phyloP scores from a whole-genome alignment of 2,888 invertebrate species.

The Agrochola macilenta region DNA sequence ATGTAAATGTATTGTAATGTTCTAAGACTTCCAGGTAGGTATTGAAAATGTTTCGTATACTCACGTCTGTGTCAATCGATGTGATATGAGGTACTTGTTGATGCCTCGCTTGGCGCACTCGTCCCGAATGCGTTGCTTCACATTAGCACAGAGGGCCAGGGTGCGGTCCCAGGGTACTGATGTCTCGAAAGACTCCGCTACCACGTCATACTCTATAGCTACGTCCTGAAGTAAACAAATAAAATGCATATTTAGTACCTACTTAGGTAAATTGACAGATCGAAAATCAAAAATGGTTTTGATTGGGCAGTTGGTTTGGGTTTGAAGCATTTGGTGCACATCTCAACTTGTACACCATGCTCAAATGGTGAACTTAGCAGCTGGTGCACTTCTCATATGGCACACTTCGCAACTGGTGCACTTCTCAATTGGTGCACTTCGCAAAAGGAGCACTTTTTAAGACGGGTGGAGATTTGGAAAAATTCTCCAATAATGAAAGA shows the following conservation, averaged over 20 bases:
- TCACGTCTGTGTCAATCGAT: slow-evolving; percentile 97
- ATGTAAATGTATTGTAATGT: background rate
- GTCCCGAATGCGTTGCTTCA: slow-evolving; percentile 94
- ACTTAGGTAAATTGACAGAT: background rate
- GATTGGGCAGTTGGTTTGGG: background rate
- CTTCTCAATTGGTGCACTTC: no score
- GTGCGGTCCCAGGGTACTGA: slow-evolving; percentile 99
- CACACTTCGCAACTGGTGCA: no score
- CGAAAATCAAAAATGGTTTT: background rate
- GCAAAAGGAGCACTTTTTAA: no score
- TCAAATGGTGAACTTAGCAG: no score
- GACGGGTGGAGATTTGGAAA: no score
- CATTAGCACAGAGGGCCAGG: slow-evolving; percentile 95
- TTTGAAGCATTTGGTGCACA: no score
- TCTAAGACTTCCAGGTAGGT: background rate
- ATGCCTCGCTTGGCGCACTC: slow-evolving; percentile 92
- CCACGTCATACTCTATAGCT: slow-evolving; percentile 95
- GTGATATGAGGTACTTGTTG: slow-evolving; percentile 92
- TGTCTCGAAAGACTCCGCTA: slow-evolving; percentile 99
- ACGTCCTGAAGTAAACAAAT: slow-evolving; percentile 92
- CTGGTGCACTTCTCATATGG: no score
- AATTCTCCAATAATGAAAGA: no score
- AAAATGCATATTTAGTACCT: background rate
- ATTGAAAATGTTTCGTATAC: slow-evolving; percentile 49
- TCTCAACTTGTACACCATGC: no score